Conservation (phyloP, 1,140 invertebrate genomes). For the Micrasema longulum region DNA sequence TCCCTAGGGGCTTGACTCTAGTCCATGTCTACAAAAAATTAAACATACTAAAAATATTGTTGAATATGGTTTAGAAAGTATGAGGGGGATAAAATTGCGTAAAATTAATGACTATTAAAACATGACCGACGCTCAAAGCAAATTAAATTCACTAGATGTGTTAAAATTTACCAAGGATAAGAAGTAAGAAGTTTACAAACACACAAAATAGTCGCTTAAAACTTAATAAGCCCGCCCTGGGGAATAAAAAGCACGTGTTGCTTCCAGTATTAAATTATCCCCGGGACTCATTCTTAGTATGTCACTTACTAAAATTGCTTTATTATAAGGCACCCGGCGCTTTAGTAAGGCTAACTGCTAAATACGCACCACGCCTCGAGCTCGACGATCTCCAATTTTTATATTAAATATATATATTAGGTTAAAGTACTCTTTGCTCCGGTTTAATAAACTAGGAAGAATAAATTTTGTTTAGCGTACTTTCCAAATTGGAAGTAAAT, state of each 20-base stretch:
- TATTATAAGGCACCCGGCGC: conserved; percentile 21
- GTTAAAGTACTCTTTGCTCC: background rate
- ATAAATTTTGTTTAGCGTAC: too few relatives aligned
- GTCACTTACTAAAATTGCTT: conserved; percentile 43
- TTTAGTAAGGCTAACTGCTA: too few relatives aligned
- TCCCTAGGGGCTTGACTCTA: too few relatives aligned
- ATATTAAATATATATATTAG: conserved; percentile 27
- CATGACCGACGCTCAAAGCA: conserved; percentile 22
- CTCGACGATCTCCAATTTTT: conserved; percentile 2
- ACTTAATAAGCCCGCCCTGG: conserved; percentile 39
- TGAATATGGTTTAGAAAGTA: conserved; percentile 1
- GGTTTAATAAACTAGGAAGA: too few relatives aligned
- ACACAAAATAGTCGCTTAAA: conserved; percentile 38
- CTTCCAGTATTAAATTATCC: conserved; percentile 43
- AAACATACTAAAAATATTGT: too few relatives aligned
- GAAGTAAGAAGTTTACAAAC: conserved; percentile 30
- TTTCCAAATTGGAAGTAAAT: too few relatives aligned
- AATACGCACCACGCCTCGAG: background rate
- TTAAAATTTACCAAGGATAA: conserved; percentile 37
- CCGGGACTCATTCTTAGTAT: conserved; percentile 33
- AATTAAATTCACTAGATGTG: conserved; percentile 36
- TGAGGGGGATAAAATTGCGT: conserved; percentile 11
- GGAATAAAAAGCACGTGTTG: conserved; percentile 45
- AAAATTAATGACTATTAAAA: conserved; percentile 34
- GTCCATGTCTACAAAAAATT: too few relatives aligned